These are phyloP conservation scores for Araneus ventricosus DNA, from an alignment of 1,140 invertebrate genomes.

Conservation along the genomic window DNA sequence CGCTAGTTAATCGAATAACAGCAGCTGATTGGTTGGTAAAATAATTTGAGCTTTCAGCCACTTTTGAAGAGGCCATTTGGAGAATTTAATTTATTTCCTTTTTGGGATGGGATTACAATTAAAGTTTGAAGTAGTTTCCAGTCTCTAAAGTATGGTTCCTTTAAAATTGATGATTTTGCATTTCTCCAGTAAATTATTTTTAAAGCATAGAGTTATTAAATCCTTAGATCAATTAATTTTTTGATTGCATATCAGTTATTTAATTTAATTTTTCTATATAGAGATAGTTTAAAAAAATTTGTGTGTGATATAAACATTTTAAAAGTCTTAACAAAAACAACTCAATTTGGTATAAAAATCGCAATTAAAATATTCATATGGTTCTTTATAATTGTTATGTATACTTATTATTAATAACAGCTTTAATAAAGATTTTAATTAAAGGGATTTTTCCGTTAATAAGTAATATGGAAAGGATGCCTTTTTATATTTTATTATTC, in stretches of 20 bases:
- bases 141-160: not conserved
- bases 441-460: too few relatives aligned
- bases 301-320: too few relatives aligned
- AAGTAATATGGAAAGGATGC: too few relatives aligned
- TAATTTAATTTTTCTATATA: too few relatives aligned
- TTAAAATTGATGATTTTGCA: not conserved
- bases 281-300: too few relatives aligned
- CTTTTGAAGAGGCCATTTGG: not conserved
- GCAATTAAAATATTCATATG: too few relatives aligned
- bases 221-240: not conserved
- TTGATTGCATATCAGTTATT: not conserved
- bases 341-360: too few relatives aligned
- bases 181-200: not conserved
- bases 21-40: constrained; percentile 15
- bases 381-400: too few relatives aligned
- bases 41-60: not conserved
- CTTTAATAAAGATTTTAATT: too few relatives aligned
- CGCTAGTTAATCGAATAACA: not conserved
- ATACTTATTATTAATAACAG: too few relatives aligned
- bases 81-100: not conserved
- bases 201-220: not conserved
- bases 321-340: too few relatives aligned
- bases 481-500: too few relatives aligned
- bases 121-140: not conserved
- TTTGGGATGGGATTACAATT: not conserved